These are phyloP conservation scores for Ceryle rudis DNA, from an alignment of 2,797 vertebrate genomes.

Conservation along the genomic window DNA sequence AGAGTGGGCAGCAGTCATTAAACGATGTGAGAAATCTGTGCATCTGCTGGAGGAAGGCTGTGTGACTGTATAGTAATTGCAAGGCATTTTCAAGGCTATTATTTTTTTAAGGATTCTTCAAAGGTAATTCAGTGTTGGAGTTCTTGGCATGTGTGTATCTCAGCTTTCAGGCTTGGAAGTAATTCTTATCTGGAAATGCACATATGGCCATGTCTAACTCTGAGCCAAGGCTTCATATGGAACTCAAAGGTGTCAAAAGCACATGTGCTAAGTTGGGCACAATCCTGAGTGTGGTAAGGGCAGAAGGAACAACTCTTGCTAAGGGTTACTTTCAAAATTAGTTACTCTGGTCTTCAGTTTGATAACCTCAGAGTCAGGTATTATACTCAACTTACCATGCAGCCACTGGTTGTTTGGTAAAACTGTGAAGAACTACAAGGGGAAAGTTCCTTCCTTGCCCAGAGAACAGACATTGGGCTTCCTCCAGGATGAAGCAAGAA, in stretches of 20 bases:
- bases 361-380: neutral
- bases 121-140: neutral
- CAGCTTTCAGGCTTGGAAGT: neutral
- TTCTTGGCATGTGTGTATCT: neutral
- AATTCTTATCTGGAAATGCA: constrained; percentile 2
- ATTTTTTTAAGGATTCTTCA: constrained; percentile 6
- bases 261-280: neutral
- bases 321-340: neutral
- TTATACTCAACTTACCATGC: neutral
- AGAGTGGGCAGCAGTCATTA: constrained; percentile 2
- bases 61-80: neutral
- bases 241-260: neutral
- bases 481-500: neutral
- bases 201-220: neutral
- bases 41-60: neutral
- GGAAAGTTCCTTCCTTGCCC: neutral
- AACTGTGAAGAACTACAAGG: neutral
- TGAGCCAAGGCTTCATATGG: neutral
- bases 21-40: neutral
- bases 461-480: neutral
- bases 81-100: neutral
- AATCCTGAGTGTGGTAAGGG: neutral
- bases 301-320: neutral
- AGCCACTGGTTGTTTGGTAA: neutral
- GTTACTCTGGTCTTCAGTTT: neutral